phyloP scores from a whole-genome alignment of 1,140 invertebrate genomes.

The Dendrolimus kikuchii region DNA sequence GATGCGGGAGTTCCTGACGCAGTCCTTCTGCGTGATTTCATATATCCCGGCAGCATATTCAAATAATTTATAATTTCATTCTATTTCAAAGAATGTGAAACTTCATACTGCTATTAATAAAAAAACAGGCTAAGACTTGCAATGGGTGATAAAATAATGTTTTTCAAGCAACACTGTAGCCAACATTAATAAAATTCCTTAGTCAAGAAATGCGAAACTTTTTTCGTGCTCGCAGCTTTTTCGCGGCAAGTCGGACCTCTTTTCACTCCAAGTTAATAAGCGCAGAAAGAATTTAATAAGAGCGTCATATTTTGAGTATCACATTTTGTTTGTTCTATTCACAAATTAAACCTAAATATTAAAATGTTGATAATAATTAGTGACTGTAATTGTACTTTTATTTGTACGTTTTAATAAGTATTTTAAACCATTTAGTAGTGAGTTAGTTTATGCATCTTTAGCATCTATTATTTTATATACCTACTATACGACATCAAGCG shows the following conservation, averaged over 20 bases:
- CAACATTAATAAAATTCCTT: slow-evolving; percentile 58
- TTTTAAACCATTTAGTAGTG: too few species aligned
- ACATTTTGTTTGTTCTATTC: slow-evolving; percentile 12
- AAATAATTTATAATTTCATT: too few species aligned
- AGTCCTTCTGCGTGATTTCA: too few species aligned
- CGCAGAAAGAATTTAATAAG: slow-evolving; percentile 62
- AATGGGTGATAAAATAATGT: slow-evolving; percentile 30
- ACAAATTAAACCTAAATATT: slow-evolving; percentile 8
- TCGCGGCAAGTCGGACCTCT: slow-evolving; percentile 34
- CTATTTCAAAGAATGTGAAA: too few species aligned
- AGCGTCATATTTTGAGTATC: slow-evolving; percentile 27
- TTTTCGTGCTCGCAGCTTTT: slow-evolving; percentile 40
- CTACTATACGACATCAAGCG: too few species aligned
- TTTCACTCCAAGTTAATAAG: slow-evolving; percentile 45
- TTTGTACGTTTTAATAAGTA: too few species aligned
- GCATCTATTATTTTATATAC: too few species aligned
- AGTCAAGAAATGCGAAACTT: slow-evolving; percentile 49
- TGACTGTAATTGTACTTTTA: not conserved
- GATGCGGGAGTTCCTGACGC: too few species aligned
- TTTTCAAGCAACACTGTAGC: slow-evolving; percentile 20
- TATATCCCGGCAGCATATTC: too few species aligned
- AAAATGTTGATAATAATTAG: not conserved
- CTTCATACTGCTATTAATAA: too few species aligned
- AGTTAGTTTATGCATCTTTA: too few species aligned
- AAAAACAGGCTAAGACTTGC: slow-evolving; percentile 10